phyloP scores from a whole-genome alignment of 2,113 vertebrate species.

The Paralichthys olivaceus region DNA sequence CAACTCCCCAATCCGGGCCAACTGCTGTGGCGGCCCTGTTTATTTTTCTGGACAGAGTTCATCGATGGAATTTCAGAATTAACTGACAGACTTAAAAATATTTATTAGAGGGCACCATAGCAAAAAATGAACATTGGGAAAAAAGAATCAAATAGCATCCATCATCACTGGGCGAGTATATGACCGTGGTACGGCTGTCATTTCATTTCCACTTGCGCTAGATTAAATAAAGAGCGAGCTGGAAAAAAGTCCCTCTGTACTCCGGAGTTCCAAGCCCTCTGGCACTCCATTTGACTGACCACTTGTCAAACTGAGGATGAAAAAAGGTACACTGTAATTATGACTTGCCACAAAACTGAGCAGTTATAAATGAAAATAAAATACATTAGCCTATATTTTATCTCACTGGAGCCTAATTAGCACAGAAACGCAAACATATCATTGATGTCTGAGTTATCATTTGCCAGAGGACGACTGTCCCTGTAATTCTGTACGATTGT shows the following conservation, averaged over 20 bases:
- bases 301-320: conserved; percentile 70
- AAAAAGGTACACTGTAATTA: conserved; percentile 53
- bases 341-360: conserved; percentile 46
- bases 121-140: conserved; percentile 73
- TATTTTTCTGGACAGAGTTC: conserved; percentile 84
- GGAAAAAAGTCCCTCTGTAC: conserved; percentile 33
- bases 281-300: conserved; percentile 69
- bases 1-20: conserved; percentile 70
- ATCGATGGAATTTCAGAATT: conserved; percentile 84
- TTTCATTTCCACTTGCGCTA: conserved; percentile 61
- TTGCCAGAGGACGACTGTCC: neutral
- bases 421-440: conserved; percentile 27
- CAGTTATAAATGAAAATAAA: conserved; percentile 66
- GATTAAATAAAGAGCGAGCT: conserved; percentile 72
- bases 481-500: conserved; percentile 16
- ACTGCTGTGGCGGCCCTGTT: conserved; percentile 78
- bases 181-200: conserved; percentile 62
- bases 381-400: conserved; percentile 45
- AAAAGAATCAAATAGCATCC: conserved; percentile 75
- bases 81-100: conserved; percentile 85
- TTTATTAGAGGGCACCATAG: conserved; percentile 81
- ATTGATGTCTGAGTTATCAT: conserved; percentile 34
- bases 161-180: conserved; percentile 61
- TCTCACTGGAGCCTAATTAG: conserved; percentile 38
- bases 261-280: conserved; percentile 44